Evolutionary conservation across 2,797 vertebrate genomes (phyloP).

Genomic region (Sebastes jordani): DNA sequence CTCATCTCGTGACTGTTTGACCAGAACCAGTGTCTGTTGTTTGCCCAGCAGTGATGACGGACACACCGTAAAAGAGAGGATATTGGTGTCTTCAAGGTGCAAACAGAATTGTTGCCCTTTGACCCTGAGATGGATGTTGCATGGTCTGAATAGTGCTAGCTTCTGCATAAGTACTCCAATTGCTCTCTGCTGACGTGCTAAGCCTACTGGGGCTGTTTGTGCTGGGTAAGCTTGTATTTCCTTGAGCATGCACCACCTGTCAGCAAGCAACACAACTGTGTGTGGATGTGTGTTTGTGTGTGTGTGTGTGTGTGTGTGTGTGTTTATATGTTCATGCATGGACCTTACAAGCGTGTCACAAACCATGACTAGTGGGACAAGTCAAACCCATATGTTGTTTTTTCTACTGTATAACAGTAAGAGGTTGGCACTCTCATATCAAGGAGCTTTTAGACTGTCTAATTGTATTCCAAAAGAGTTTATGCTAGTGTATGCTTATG

Average conservation of each 20-base stretch:
- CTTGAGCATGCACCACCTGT: conserved; percentile 69
- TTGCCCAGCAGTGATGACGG: conserved; percentile 47
- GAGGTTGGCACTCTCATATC: conserved; percentile 20
- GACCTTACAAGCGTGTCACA: conserved; percentile 32
- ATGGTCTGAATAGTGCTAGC: conserved; percentile 67
- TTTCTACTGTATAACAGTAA: conserved; percentile 23
- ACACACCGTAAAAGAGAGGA: conserved; percentile 34
- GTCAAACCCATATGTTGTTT: conserved; percentile 45
- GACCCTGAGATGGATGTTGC: conserved; percentile 67
- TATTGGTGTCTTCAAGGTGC: conserved; percentile 53
- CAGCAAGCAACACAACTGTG: conserved; percentile 52
- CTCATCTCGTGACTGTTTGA: conserved; percentile 40
- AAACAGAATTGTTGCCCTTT: conserved; percentile 69
- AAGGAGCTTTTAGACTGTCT: conserved; percentile 45
- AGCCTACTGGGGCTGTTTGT: conserved; percentile 70
- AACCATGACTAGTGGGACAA: conserved; percentile 34
- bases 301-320: not conserved
- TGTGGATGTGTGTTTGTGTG: not conserved
- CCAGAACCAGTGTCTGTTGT: conserved; percentile 25
- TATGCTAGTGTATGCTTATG: conserved; percentile 47
- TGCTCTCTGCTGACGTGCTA: conserved; percentile 68
- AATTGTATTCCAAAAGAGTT: conserved; percentile 59
- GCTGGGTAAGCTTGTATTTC: conserved; percentile 72
- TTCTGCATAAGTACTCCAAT: conserved; percentile 64
- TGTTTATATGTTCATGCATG: conserved; percentile 27